phyloP scores from a whole-genome alignment of 1,140 invertebrate genomes.

The Drosophila kanapiae region DNA sequence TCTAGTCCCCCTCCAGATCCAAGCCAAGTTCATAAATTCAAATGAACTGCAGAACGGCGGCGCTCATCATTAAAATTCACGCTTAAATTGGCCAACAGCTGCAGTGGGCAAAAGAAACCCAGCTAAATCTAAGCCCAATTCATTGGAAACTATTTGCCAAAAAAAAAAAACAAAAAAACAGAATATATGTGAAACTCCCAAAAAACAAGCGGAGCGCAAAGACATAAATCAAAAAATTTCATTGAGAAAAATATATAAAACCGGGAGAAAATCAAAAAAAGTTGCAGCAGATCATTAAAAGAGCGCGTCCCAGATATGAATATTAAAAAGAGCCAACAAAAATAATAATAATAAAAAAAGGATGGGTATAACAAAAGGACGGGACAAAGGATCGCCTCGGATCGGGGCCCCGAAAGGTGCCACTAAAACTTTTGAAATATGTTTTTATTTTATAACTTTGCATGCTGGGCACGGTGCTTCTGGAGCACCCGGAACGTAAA shows the following conservation, averaged over 20 bases:
- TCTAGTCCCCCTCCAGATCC: conserved; percentile 46
- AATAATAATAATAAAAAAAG: conserved; percentile 21
- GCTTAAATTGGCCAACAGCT: conserved; percentile 71
- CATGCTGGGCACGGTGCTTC: conserved; percentile 81
- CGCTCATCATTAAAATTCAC: conserved; percentile 82
- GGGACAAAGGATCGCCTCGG: conserved; percentile 28
- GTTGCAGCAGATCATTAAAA: conserved; percentile 65
- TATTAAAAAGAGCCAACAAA: conserved; percentile 20
- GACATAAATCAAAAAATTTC: conserved; percentile 82
- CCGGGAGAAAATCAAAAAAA: conserved; percentile 53
- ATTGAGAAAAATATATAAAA: conserved; percentile 77
- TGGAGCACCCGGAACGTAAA: conserved; percentile 68
- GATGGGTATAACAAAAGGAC: conserved; percentile 12
- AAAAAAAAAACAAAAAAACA: conserved; percentile 24
- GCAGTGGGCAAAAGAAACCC: conserved; percentile 18
- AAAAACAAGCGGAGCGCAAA: conserved; percentile 53
- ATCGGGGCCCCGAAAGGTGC: conserved; percentile 60
- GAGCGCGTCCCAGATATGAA: conserved; percentile 52
- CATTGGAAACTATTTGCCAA: conserved; percentile 84
- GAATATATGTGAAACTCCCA: not conserved
- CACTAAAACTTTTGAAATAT: conserved; percentile 85
- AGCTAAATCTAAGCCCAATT: conserved; percentile 75
- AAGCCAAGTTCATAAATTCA: conserved; percentile 60
- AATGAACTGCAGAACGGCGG: conserved; percentile 79
- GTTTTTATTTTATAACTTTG: conserved; percentile 83